Conservation (phyloP, 2,797 vertebrate species). For the Rhinophrynus dorsalis region DNA sequence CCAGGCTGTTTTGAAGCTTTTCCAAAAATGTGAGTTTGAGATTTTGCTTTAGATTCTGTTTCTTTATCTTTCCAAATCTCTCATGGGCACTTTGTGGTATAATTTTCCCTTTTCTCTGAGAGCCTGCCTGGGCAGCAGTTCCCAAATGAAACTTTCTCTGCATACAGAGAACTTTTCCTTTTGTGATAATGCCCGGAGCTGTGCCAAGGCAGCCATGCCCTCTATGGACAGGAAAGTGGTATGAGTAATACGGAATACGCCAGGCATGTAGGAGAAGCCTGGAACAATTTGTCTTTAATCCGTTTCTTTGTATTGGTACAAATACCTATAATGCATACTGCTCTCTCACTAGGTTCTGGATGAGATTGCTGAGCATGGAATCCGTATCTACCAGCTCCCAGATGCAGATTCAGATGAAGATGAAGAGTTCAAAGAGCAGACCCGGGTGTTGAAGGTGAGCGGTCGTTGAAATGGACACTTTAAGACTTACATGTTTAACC, state of each 20-base stretch:
- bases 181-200: background rate
- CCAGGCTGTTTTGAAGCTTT: conserved; percentile 20
- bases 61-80: conserved; percentile 13
- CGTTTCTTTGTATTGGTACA: background rate
- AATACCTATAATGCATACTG: background rate
- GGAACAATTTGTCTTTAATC: background rate
- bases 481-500: too few relatives aligned
- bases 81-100: background rate
- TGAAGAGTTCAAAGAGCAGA: conserved; percentile 90
- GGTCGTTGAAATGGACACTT: background rate
- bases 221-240: background rate
- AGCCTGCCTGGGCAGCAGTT: conserved; percentile 4
- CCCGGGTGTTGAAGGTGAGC: conserved; percentile 80
- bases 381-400: conserved; percentile 90
- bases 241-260: background rate
- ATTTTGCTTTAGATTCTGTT: background rate
- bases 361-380: conserved; percentile 89
- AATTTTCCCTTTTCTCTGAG: conserved; percentile 1
- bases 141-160: conserved; percentile 14
- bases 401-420: conserved; percentile 90
- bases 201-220: background rate
- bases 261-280: background rate
- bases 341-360: conserved; percentile 80
- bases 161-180: background rate
- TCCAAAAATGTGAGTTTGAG: conserved; percentile 5